Evolutionary conservation across 2,113 vertebrate species (phyloP), one percentile per base, ranked within the genome.

Genomic region (Corythaixoides concolor): DNA sequence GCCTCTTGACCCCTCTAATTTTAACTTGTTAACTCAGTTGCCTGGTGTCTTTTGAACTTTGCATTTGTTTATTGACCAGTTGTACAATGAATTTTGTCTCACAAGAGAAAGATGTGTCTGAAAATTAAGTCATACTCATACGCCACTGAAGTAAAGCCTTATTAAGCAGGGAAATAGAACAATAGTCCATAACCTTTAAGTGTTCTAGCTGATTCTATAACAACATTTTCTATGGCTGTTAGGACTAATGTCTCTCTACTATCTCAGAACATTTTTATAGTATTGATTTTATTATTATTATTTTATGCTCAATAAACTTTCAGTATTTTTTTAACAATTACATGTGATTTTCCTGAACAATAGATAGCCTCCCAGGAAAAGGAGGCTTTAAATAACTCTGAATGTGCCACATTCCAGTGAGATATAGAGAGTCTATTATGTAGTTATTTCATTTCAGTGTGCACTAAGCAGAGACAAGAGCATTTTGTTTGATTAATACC

Each of bases 211-310:
- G 89, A 93, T 78, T 90, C 88, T 85, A n/a, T 59, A 70, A 68
- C 37, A 87, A 43, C 69, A 92, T 96, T 91, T 95, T 95, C 85
- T 87, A 90, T 0, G 10, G 82, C 62, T 96, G 53, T 94, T 89
- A 88, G 56, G 76, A 89, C 85, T 95, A 95, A 95, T 90, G 32
- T 60, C 73, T 95, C 45, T 74, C 63, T 75, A 49, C 60, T 78
- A 62, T 39, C 53, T 90, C 49, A 47, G 91, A 90, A 92, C 27
- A 72, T 86, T 96, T 97, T 93, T 92, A 90, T 89, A 59, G 70
- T 91, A 96, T 88, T 90, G 88, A 88, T 97, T 95, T 97, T 93
- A 95, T 92, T 95, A 95, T 95, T 83, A 93, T 91, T 96, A 88
- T 95, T 89, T 85, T 92, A 96, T 79, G 88, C 64, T 96, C 86